Evolutionary conservation across 1,140 invertebrate species (phyloP).

Genomic region (Drosophila sechellia): DNA sequence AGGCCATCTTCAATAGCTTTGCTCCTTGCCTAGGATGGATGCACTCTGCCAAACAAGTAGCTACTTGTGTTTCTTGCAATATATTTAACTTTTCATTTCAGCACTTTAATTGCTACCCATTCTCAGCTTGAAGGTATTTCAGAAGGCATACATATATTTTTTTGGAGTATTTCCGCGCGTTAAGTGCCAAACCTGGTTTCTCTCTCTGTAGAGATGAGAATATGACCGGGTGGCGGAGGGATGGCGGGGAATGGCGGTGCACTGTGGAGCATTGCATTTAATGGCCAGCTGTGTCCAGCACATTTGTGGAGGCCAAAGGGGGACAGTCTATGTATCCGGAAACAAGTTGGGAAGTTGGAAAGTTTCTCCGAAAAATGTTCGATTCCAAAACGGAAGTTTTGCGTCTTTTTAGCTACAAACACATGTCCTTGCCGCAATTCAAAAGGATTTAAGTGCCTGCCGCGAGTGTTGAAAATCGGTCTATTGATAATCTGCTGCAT

Average conservation of each 20-base stretch:
- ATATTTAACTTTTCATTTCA: constrained; percentile 4
- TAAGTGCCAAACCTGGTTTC: not conserved
- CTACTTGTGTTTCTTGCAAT: not conserved
- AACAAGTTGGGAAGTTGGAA: constrained; percentile 41
- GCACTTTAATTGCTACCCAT: too few species aligned
- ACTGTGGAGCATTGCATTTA: constrained; percentile 18
- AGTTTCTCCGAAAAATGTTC: constrained; percentile 34
- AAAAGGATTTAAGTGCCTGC: constrained; percentile 11
- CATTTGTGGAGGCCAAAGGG: not conserved
- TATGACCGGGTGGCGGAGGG: not conserved
- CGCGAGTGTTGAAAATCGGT: constrained; percentile 13
- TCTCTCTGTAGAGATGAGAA: constrained; percentile 1
- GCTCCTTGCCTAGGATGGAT: constrained; percentile 31
- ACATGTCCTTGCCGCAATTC: constrained; percentile 8
- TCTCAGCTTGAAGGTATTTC: too few species aligned
- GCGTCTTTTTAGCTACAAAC: constrained; percentile 27
- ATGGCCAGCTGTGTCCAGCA: constrained; percentile 44
- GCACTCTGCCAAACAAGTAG: not conserved
- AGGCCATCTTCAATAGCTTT: constrained; percentile 60
- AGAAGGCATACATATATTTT: too few species aligned
- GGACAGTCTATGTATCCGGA: constrained; percentile 5
- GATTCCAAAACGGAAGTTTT: constrained; percentile 41
- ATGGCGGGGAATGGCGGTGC: too few species aligned
- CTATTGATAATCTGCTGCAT: constrained; percentile 21
- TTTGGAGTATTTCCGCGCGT: not conserved